A percentile compares a stretch with the other conserved stretches of the same genome.
These are phyloP conservation scores for Pavo muticus DNA, from an alignment of 2,113 vertebrate species.

Conservation along the genomic window DNA sequence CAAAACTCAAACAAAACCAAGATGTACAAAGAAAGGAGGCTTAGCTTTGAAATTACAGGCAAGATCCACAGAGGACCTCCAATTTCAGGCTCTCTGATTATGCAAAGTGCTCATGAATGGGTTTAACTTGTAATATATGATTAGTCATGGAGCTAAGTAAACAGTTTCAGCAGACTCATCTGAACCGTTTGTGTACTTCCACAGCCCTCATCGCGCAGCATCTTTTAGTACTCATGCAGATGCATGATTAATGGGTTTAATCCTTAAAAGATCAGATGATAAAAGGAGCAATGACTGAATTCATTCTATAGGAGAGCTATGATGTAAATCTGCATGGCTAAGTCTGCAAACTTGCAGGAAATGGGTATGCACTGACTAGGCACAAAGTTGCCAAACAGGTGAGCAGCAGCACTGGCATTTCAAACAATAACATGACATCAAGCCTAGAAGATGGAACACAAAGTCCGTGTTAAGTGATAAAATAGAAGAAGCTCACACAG, in stretches of 20 bases:
- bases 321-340: background rate
- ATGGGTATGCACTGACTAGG: background rate
- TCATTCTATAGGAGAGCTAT: background rate
- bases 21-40: background rate
- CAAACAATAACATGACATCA: background rate
- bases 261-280: background rate
- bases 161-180: slow-evolving; percentile 64
- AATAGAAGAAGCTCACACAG: background rate
- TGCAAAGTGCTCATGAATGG: background rate
- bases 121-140: slow-evolving; percentile 51
- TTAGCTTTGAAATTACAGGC: background rate
- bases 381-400: background rate
- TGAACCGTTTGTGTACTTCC: slow-evolving; percentile 38
- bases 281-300: background rate
- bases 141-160: slow-evolving; percentile 61
- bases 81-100: background rate
- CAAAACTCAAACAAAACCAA: background rate
- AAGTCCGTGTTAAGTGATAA: background rate
- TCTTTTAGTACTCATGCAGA: slow-evolving; percentile 7
- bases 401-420: background rate
- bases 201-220: background rate
- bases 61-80: background rate
- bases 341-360: background rate
- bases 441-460: background rate
- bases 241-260: background rate